Base-by-base conservation (phyloP, 2,113 vertebrate genomes). In the Dissostichus mawsoni region DNA sequence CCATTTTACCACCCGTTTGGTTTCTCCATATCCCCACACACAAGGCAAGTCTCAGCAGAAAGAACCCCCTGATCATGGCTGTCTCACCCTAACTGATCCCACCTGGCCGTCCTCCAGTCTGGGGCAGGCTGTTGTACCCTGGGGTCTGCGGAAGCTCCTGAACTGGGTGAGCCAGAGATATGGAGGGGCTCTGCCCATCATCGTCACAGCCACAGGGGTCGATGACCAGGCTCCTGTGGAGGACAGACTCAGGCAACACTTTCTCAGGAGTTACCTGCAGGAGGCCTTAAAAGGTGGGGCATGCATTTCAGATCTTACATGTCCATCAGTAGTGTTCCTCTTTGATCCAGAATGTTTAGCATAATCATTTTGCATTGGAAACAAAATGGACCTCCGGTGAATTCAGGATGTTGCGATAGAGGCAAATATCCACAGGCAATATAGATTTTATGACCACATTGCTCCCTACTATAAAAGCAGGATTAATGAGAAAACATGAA, bases 1-100 rank as follows among this genome's bases (percentile, higher is more conserved):
- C 86, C 98, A 99, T 90, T 99, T 99, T 80, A 99, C 98, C 44
- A 99, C 98, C 0, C 94, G 96, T 47, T 93, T 99, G 57, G 96
- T 99, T 72, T 90, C 95, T 64, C 95, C 95, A 2, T 61, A 76
- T 67, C 66, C 80, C 0, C 80, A 91, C 50, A 86, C 92, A 44
- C 0, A 89, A 89, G n/a, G 67, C 48, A 51, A 80, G 86, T 68
- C 85, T 85, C 0, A 92, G 92, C 72, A 95, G 87, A 90, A 89
- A 78, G 69, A 71, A 45, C 82, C 90, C 16, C 87, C 81, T 1
- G 96, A 97, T 74, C 93, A 93, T 6, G 95, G 94, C 59, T 93
- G 96, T 47, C 80, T 92, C 3, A 95, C 95, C 45, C 94, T 97
- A 57, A 93, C 95, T 55, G 98, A 99, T 76, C 92, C 95, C 86